Percentiles rank a stretch among this genome's conserved stretches.
Conservation (phyloP, 2,888 invertebrate species). For the Cancer borealis region DNA sequence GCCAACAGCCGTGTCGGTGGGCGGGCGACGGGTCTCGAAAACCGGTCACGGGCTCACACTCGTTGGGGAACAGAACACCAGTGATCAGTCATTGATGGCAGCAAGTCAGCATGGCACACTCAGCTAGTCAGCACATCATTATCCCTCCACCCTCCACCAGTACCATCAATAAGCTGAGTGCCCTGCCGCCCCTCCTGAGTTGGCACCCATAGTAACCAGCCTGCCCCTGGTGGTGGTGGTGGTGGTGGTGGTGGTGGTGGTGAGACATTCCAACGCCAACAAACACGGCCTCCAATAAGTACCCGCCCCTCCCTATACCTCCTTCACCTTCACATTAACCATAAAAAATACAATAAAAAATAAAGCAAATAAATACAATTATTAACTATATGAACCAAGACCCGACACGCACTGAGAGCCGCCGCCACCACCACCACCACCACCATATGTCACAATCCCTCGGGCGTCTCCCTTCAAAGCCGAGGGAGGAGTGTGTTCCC, state of each 20-base stretch:
- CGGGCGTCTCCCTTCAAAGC: background rate
- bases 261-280: no score
- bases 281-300: background rate
- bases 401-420: background rate
- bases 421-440: background rate
- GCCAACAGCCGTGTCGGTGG: no score
- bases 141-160: background rate
- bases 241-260: no score
- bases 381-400: background rate
- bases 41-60: no score
- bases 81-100: background rate
- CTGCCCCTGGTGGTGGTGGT: background rate
- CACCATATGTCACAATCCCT: background rate
- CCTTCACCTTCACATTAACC: no score
- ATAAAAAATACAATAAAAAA: no score
- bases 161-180: background rate
- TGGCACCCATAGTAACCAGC: background rate
- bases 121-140: background rate
- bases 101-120: background rate
- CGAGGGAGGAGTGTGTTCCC: background rate
- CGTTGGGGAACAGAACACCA: no score
- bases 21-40: background rate
- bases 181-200: background rate
- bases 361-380: background rate
- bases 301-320: background rate